Evolutionary conservation across 53 echinoderm and acorn worm species (phyloP).

Genomic region (Apostichopus leukothele): DNA sequence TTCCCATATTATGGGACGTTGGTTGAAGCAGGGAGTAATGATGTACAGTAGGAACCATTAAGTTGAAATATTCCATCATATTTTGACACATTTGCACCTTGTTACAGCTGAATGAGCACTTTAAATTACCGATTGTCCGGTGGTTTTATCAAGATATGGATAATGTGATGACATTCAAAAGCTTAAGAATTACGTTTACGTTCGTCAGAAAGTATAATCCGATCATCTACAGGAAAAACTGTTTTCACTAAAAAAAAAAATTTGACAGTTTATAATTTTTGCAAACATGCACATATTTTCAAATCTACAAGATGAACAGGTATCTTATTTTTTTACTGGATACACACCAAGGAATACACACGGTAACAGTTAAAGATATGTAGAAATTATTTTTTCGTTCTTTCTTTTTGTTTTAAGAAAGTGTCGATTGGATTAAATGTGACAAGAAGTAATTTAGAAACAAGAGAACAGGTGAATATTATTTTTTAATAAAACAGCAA

Average conservation of each 20-base stretch:
- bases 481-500: slow-evolving; percentile 11
- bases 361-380: slow-evolving; percentile 9
- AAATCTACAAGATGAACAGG: background rate
- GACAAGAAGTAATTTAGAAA: slow-evolving; percentile 14
- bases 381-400: background rate
- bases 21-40: too few species aligned
- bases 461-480: slow-evolving; percentile 12
- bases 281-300: background rate
- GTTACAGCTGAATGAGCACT: too few species aligned
- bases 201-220: background rate
- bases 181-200: too few species aligned
- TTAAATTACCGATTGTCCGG: too few species aligned
- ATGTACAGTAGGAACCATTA: too few species aligned
- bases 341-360: slow-evolving; percentile 29
- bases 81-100: too few species aligned
- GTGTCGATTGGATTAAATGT: slow-evolving; percentile 13
- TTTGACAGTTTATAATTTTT: background rate
- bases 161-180: too few species aligned
- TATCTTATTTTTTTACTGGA: background rate
- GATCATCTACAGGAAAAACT: background rate
- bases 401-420: background rate
- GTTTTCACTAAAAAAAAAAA: background rate
- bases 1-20: too few species aligned
- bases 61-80: too few species aligned
- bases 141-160: too few species aligned